These are phyloP conservation scores for Drosophila arizonae DNA, from an alignment of 1,140 invertebrate species.

Conservation along the genomic window DNA sequence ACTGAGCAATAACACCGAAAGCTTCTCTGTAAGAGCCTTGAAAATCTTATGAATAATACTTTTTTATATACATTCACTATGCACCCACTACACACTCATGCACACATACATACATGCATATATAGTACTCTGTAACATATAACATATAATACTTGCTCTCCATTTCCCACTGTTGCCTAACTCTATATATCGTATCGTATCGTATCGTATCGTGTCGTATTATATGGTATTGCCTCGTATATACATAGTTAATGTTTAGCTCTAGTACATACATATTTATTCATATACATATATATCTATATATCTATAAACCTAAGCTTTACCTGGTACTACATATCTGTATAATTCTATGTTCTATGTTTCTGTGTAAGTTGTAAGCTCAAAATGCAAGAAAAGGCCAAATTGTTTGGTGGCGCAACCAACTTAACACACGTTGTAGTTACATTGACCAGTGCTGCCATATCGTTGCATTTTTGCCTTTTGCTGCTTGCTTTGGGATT, in stretches of 20 bases:
- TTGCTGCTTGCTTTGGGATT: not conserved
- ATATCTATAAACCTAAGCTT: not conserved
- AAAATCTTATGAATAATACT: conserved; percentile 23
- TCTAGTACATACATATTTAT: conserved; percentile 6
- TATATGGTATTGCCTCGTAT: not conserved
- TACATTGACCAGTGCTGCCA: not conserved
- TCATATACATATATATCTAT: conserved; percentile 4
- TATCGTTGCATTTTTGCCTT: conserved; percentile 6
- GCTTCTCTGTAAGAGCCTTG: conserved; percentile 84
- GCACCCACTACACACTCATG: conserved; percentile 5
- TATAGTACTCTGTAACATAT: no score
- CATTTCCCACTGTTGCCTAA: conserved; percentile 13
- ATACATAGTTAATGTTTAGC: conserved; percentile 15
- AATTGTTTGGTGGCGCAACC: not conserved
- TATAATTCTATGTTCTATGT: conserved; percentile 15
- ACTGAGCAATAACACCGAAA: conserved; percentile 84
- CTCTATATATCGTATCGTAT: conserved; percentile 21
- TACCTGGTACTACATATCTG: conserved; percentile 9
- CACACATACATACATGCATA: not conserved
- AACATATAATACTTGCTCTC: conserved; percentile 2
- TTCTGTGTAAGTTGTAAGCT: conserved; percentile 22
- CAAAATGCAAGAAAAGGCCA: conserved; percentile 9
- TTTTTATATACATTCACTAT: not conserved
- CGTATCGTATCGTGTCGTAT: conserved; percentile 8
- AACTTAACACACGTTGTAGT: not conserved